Base-by-base conservation (phyloP, 2,888 invertebrate genomes). In the Cepaea hortensis region DNA sequence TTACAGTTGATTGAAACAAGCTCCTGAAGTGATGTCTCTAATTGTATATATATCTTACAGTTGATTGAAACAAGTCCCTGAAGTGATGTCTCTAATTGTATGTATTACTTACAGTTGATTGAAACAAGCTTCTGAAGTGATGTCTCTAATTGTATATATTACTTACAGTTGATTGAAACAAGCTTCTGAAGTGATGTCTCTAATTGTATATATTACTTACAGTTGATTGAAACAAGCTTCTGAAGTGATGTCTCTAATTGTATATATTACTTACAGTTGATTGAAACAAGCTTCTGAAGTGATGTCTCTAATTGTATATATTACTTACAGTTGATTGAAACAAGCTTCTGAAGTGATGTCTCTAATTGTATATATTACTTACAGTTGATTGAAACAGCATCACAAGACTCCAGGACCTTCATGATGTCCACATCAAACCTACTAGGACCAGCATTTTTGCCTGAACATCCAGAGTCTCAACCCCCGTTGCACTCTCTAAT, bases 371-470 rank as follows among this genome's bases (percentile, higher is more conserved):
- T 82, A n/a, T 75, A n/a, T 84, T 20, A 3, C 3, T 84, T 77
- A n/a, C 76, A 86, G 86, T 23, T 86, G 75, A 55, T 86, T 4
- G 86, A 86, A 76, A 68, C 81, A 18, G 81, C 82, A 61, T 86
- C 81, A 7, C 81, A 68, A 70, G 86, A 86, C 70, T 81, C 23
- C 6, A 7, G 18, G 9, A n/a, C 75, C 50, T 80, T 73, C 81
- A 23, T 85, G 23, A 20, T 76, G 20, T 72, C 82, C n/a, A 48
- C 55, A 55, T 82, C 82, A 72, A 73, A 15, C n/a, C 61, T 73
- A 15, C 15, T 82, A 15, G 82, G 73, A 35, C 85, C 68, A 79
- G 79, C 68, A 55, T 23, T 79, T 13, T 70, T 77, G 35, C 48
- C 50, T 20, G 68, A 82, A 18, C 82, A 82, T 70, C 82, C 82